Base-by-base conservation (phyloP, 2,888 invertebrate genomes). In the Netelia fuscicornis region DNA sequence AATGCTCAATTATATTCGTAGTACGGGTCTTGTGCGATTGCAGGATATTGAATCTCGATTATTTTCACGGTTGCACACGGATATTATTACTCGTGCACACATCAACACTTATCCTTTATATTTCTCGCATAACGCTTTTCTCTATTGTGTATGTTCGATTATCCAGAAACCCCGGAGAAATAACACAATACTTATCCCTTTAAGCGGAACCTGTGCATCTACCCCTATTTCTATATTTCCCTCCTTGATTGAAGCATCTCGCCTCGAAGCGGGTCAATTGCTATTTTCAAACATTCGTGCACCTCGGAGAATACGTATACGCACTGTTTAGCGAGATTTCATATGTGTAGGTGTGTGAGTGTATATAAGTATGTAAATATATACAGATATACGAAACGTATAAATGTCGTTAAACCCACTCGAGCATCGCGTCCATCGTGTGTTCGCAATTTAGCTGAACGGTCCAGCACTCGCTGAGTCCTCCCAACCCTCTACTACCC, bases 261-360 rank as follows among this genome's bases (percentile, higher is more conserved):
- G 83, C 74, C 79, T 79, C 58, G 80, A 89, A 89, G 71, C 87
- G 83, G 88, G 88, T 89, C 87, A 89, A 88, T 89, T 85, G 86
- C 85, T 89, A 88, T 88, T 87, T 88, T 85, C 86, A 85, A 85
- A 71, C 80, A 72, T 78, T 62, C 70, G 52, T 62, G 78, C 52
- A 62, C 37, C 37, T 44, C 30, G 37, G 13, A 25, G 60, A 72
- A 60, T 60, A 48, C 11, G 48, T 48, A 48, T 48, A 13, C 11
- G 48, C 11, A 48, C 48, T 10, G 48, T 48, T 48, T 48, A 48
- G 11, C 10, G 13, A 48, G 11, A 48, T 48, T 48, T 48, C 48
- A 48, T 48, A 48, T 11, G 48, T 48, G 13, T 48, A 10, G 11
- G 48, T 48, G 48, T 76, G 25, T 17, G 17, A 23, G 37, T 58